Percentiles rank a stretch among this genome's conserved stretches.
phyloP scores from a whole-genome alignment of 2,797 vertebrate species.

The Cyclura pinguis region DNA sequence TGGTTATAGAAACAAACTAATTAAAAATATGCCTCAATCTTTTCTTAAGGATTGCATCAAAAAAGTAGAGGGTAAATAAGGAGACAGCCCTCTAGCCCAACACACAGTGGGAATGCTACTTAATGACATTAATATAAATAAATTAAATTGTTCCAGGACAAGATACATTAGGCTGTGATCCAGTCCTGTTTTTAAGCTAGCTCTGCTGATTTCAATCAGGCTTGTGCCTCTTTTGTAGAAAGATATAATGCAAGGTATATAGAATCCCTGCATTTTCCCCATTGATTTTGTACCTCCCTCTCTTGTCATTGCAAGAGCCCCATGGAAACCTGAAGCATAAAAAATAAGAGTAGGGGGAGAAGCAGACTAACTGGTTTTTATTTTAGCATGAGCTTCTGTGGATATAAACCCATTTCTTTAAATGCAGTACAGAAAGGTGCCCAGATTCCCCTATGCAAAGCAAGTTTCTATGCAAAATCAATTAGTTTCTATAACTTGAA shows the following conservation, averaged over 20 bases:
- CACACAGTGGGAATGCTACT: conserved; percentile 6
- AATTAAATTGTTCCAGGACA: conserved; percentile 20
- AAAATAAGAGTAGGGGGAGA: not conserved
- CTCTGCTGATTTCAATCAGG: not conserved
- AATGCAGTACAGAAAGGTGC: no score
- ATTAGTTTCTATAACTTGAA: no score
- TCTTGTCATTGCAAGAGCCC: not conserved
- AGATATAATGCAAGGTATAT: not conserved
- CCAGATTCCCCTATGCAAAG: no score
- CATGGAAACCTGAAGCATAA: not conserved
- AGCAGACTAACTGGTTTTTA: no score
- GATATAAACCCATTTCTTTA: no score
- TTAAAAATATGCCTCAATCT: conserved; percentile 50
- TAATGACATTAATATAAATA: conserved; percentile 28
- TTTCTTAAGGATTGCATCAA: conserved; percentile 33
- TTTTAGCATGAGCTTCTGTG: no score
- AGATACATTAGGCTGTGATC: conserved; percentile 23
- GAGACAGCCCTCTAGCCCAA: conserved; percentile 20
- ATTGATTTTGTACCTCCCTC: not conserved
- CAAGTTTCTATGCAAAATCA: no score
- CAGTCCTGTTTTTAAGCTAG: not conserved
- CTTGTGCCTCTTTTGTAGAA: not conserved
- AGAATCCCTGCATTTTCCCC: not conserved
- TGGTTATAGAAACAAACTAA: conserved; percentile 55
- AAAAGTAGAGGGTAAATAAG: conserved; percentile 8